These are phyloP conservation scores for Merops nubicus DNA, from an alignment of 2,113 vertebrate genomes.

Conservation along the genomic window DNA sequence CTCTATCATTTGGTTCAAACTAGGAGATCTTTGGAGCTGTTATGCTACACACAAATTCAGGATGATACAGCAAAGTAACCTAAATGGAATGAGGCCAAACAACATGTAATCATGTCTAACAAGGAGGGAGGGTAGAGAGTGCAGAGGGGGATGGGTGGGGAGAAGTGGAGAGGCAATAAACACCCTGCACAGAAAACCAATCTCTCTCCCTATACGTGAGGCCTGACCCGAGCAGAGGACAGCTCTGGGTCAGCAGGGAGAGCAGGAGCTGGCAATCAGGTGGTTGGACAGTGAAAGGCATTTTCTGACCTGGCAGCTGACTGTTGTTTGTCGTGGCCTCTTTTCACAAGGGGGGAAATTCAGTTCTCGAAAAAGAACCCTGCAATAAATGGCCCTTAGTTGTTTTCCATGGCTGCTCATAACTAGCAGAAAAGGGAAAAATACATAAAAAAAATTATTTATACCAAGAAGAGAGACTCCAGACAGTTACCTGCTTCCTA, in stretches of 20 bases:
- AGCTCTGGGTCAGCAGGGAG: background rate
- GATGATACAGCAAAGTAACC: conserved; percentile 48
- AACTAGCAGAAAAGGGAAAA: background rate
- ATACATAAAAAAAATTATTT: no score
- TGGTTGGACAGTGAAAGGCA: background rate
- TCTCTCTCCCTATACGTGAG: background rate
- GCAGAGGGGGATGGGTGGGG: background rate
- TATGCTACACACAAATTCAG: background rate
- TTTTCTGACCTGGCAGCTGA: background rate
- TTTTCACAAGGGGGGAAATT: background rate
- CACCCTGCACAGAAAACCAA: background rate
- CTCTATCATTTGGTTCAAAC: conserved; percentile 30
- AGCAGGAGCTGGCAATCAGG: background rate
- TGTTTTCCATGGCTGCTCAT: background rate
- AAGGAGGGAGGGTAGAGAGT: background rate
- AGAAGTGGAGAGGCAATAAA: background rate
- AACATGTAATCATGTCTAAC: conserved; percentile 48
- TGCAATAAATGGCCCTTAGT: background rate
- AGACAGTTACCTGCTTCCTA: background rate
- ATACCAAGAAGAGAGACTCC: background rate
- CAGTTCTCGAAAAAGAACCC: background rate
- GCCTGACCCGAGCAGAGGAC: background rate
- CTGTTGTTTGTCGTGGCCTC: background rate
- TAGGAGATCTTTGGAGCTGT: conserved; percentile 3
- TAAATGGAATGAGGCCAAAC: conserved; percentile 52